Evolutionary conservation across 2,113 vertebrate species (phyloP).

Genomic region (Lonchura striata): DNA sequence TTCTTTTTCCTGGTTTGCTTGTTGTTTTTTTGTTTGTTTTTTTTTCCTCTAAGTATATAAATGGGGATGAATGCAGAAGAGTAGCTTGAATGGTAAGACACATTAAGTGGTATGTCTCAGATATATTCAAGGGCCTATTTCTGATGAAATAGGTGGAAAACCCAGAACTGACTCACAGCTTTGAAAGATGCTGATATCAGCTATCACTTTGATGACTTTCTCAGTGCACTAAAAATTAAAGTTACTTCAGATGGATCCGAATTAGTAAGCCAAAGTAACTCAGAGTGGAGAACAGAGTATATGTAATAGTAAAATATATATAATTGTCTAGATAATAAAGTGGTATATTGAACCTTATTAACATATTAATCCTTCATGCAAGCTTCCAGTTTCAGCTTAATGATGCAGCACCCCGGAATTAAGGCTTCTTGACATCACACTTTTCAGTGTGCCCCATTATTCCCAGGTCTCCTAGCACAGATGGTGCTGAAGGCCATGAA

Average conservation of each 20-base stretch:
- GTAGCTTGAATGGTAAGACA: neutral
- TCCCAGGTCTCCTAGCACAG: neutral
- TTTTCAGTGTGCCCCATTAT: neutral
- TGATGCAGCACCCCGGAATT: neutral
- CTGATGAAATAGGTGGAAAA: neutral
- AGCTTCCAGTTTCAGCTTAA: neutral
- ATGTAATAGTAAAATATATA: neutral
- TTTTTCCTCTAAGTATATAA: neutral
- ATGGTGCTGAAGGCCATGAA: neutral
- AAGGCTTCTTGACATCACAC: neutral
- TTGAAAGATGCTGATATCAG: neutral
- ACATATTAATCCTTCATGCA: neutral
- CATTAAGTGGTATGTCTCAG: neutral
- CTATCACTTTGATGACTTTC: neutral
- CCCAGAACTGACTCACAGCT: neutral
- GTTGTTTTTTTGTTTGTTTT: too few relatives aligned
- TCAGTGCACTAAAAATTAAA: neutral
- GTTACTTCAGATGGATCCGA: neutral
- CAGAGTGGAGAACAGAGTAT: neutral
- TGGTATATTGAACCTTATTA: neutral
- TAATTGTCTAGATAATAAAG: neutral
- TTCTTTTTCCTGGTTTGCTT: fast-evolving
- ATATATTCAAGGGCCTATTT: neutral
- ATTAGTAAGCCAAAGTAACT: neutral
- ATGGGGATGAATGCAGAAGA: neutral